These are phyloP conservation scores for Colistium nudipinnis DNA, from an alignment of 2,113 vertebrate genomes.

Conservation along the genomic window DNA sequence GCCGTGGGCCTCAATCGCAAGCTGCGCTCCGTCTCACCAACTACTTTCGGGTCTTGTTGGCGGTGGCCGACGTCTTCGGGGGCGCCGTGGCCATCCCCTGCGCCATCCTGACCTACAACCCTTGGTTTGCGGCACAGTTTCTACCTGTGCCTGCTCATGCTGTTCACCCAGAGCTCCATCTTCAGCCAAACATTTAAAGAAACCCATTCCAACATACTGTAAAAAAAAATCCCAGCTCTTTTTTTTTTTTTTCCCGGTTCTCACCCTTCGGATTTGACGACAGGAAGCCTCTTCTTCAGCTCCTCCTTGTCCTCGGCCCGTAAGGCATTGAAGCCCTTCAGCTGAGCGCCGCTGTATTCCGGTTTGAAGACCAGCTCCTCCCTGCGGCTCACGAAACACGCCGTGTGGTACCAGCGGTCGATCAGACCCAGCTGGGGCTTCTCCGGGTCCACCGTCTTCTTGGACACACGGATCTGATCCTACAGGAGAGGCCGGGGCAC, in stretches of 20 bases:
- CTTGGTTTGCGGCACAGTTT: conserved; percentile 79
- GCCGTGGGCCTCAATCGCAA: conserved; percentile 79
- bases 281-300: conserved; percentile 90
- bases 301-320: conserved; percentile 88
- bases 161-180: conserved; percentile 85
- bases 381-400: conserved; percentile 89
- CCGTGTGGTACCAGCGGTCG: conserved; percentile 96
- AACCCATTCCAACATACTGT: no score
- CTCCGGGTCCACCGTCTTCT: conserved; percentile 93
- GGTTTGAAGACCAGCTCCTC: conserved; percentile 91
- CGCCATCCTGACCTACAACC: conserved; percentile 79
- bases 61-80: conserved; percentile 80
- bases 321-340: conserved; percentile 89
- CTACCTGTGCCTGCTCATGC: conserved; percentile 81
- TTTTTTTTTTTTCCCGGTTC: conserved; percentile 19
- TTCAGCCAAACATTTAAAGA: no score
- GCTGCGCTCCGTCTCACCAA: conserved; percentile 82
- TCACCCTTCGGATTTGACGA: conserved; percentile 90
- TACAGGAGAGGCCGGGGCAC: conserved; percentile 51
- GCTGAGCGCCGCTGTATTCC: conserved; percentile 85
- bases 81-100: conserved; percentile 82
- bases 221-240: not conserved
- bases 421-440: conserved; percentile 97
- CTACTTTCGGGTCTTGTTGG: conserved; percentile 84
- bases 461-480: conserved; percentile 95